Conservation (phyloP, 1,140 invertebrate species). For the Melanaphis sacchari region DNA sequence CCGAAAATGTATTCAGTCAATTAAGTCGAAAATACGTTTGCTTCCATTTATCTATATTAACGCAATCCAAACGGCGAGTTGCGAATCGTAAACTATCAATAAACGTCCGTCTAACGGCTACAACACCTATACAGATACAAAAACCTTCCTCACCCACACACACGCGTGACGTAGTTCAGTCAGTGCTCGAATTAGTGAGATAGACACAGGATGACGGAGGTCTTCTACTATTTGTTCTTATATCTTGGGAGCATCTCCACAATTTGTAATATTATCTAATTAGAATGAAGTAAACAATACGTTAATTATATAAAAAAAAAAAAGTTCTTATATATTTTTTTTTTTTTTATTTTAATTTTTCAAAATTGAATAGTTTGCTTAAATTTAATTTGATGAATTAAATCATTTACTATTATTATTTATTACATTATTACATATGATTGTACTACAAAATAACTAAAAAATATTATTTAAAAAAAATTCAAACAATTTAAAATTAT, state of each 20-base stretch:
- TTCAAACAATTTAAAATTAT: not conserved
- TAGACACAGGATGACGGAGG: not conserved
- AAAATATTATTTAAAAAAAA: too few species aligned
- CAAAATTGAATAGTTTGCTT: too few species aligned
- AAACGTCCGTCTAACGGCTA: not conserved
- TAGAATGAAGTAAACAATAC: too few species aligned
- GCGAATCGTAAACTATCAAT: slow-evolving; percentile 38
- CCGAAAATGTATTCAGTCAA: slow-evolving; percentile 39
- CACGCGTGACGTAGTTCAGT: not conserved
- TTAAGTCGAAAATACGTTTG: slow-evolving; percentile 42
- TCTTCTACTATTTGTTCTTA: not conserved
- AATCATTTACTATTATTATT: not conserved
- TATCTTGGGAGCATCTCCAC: not conserved
- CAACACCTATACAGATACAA: slow-evolving; percentile 21
- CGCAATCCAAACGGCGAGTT: not conserved
- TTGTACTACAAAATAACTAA: not conserved
- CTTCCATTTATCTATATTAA: slow-evolving; percentile 52
- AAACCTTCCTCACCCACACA: not conserved
- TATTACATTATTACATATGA: not conserved
- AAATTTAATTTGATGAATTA: not conserved
- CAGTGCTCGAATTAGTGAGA: not conserved
- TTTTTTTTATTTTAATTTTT: too few species aligned
- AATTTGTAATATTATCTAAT: too few species aligned
- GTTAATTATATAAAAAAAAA: too few species aligned
- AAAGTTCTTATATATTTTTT: too few species aligned